Percentiles rank a stretch among this genome's conserved stretches.
These are phyloP conservation scores for Strigamia maritima DNA, from an alignment of 2,888 invertebrate genomes.

Conservation along the genomic window DNA sequence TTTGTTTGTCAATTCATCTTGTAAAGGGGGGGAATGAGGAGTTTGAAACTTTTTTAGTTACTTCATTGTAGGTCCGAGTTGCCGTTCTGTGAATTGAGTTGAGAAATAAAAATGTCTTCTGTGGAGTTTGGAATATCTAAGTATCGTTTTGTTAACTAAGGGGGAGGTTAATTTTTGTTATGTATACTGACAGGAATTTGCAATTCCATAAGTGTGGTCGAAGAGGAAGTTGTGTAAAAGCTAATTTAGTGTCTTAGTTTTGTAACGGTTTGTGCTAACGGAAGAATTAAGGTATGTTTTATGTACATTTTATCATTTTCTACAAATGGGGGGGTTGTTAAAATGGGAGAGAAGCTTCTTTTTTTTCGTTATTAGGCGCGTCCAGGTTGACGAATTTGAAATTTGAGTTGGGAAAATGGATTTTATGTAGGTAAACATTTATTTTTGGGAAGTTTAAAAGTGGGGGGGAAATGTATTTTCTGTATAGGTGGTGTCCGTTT, in stretches of 20 bases:
- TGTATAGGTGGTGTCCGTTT: not conserved
- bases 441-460: not conserved
- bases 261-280: not conserved
- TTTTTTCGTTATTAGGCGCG: not conserved
- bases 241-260: not conserved
- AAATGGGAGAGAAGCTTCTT: not conserved
- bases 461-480: not conserved
- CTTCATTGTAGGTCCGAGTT: not conserved
- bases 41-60: not conserved
- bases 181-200: not conserved
- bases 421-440: not conserved
- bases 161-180: not conserved
- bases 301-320: not conserved
- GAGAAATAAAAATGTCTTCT: not conserved
- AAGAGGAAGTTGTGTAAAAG: not conserved
- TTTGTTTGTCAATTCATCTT: not conserved
- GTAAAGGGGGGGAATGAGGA: not conserved
- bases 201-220: not conserved
- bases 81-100: conserved; percentile 1
- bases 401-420: not conserved
- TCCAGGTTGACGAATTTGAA: not conserved
- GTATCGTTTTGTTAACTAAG: not conserved
- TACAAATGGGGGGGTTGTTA: not conserved
- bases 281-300: not conserved
- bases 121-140: not conserved